Conservation (phyloP, 2,113 vertebrate genomes). For the Aramus guarauna region DNA sequence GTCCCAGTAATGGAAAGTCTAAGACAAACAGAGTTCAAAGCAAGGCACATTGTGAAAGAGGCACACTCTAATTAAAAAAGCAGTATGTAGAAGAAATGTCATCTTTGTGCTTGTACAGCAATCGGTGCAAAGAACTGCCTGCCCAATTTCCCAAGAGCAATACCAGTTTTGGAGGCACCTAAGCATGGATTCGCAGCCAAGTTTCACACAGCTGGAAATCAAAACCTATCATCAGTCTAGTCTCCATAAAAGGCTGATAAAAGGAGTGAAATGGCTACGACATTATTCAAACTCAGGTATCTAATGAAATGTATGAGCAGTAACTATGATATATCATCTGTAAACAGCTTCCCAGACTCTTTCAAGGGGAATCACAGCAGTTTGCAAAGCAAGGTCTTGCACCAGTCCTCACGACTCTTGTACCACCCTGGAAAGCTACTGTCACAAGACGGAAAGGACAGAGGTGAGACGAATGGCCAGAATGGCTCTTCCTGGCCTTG, state of each 20-base stretch:
- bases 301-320: neutral
- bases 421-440: neutral
- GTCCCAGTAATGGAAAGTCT: neutral
- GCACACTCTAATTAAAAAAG: neutral
- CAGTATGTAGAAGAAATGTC: neutral
- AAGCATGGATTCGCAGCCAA: neutral
- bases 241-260: neutral
- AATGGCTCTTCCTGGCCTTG: neutral
- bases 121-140: neutral
- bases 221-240: neutral
- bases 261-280: neutral
- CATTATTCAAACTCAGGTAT: neutral
- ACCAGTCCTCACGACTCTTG: neutral
- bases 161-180: neutral
- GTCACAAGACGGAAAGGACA: neutral
- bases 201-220: neutral
- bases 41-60: neutral
- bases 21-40: neutral
- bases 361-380: neutral
- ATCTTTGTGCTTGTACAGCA: neutral
- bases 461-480: accelerated
- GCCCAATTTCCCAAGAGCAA: neutral
- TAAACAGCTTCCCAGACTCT: neutral
- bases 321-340: neutral
- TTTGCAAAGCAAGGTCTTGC: neutral